A percentile compares a stretch with the other conserved stretches of the same genome.
Evolutionary conservation across 2,888 invertebrate species (phyloP).

Genomic region (Cephonodes hylas): DNA sequence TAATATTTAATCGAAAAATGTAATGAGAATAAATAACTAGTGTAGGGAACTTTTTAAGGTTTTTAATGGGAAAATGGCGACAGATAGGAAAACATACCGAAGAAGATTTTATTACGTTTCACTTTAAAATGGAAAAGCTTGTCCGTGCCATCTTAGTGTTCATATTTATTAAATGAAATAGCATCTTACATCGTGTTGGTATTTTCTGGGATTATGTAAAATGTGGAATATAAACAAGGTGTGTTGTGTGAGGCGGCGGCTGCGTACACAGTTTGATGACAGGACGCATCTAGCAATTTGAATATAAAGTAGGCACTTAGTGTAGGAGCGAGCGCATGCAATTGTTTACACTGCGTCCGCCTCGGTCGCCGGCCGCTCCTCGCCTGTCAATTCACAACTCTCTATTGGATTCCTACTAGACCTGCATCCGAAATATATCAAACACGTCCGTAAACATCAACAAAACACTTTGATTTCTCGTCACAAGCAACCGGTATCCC

Average conservation of each 20-base stretch:
- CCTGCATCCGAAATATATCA: slow-evolving; percentile 24
- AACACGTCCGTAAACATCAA: slow-evolving; percentile 20
- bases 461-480: slow-evolving; percentile 3
- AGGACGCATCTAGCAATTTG: slow-evolving; percentile 48
- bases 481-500: background rate
- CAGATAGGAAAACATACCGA: no score
- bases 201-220: slow-evolving; percentile 11
- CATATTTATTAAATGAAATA: no score
- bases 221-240: slow-evolving; percentile 30
- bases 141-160: no score
- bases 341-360: slow-evolving; percentile 41
- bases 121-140: no score
- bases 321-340: slow-evolving; percentile 33
- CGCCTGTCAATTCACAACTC: slow-evolving; percentile 23
- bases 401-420: slow-evolving; percentile 29
- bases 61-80: no score
- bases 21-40: background rate
- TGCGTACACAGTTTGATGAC: slow-evolving; percentile 36
- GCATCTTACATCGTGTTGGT: background rate
- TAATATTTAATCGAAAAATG: no score
- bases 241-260: slow-evolving; percentile 22
- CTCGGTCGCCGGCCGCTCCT: slow-evolving; percentile 11
- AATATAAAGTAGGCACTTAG: slow-evolving; percentile 59
- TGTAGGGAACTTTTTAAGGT: background rate
- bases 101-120: no score